Conservation (phyloP, 2,113 vertebrate genomes). For the Hiodon alosoides region DNA sequence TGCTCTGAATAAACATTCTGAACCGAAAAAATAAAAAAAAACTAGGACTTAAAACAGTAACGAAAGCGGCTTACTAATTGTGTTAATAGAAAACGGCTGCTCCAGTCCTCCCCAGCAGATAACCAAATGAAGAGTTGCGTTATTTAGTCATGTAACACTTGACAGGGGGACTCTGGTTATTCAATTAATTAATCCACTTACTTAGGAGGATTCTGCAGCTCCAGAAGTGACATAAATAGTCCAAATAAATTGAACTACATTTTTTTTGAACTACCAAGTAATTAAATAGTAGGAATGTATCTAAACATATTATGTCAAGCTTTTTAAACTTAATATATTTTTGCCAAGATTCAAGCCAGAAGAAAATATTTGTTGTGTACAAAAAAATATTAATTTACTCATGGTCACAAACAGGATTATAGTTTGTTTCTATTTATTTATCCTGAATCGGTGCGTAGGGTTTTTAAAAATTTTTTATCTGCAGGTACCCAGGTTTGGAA, state of each 20-base stretch:
- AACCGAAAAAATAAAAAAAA: too few species aligned
- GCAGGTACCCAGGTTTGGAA: too few species aligned
- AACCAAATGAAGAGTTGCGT: constrained; percentile 43
- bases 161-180: constrained; percentile 63
- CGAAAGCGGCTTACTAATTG: not conserved
- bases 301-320: constrained; percentile 61
- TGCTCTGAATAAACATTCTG: too few species aligned
- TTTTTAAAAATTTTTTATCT: too few species aligned
- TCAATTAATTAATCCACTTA: constrained; percentile 73
- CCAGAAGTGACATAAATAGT: constrained; percentile 59
- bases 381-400: constrained; percentile 19
- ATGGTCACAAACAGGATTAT: not conserved
- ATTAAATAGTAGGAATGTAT: constrained; percentile 66
- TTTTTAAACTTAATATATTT: constrained; percentile 53
- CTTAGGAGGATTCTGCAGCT: constrained; percentile 55
- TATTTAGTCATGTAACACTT: constrained; percentile 39
- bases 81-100: not conserved
- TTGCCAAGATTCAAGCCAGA: constrained; percentile 58
- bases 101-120: constrained; percentile 41
- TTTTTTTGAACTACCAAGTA: constrained; percentile 64
- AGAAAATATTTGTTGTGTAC: constrained; percentile 45
- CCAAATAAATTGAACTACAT: constrained; percentile 65
- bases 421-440: not conserved
- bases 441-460: too few species aligned
- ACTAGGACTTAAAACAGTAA: too few species aligned